Conservation (phyloP, 2,113 vertebrate genomes). For the Gallinago undulata region DNA sequence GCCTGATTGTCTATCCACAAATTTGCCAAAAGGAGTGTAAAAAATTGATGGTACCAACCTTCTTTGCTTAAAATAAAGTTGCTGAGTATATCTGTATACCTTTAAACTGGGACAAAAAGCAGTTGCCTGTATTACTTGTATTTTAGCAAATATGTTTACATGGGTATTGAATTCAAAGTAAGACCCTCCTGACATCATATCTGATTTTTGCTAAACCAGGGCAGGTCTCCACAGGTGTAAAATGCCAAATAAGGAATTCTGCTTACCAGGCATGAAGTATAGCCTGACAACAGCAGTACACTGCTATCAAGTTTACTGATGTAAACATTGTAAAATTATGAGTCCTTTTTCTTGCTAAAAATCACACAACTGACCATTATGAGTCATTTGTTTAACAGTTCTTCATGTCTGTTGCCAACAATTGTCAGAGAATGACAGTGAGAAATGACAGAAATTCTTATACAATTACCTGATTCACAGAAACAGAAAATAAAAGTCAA, state of each 20-base stretch:
- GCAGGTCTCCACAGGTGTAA: not conserved
- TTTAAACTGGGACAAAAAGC: not conserved
- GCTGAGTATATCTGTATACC: not conserved
- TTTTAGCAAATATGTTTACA: not conserved
- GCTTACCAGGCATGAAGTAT: not conserved
- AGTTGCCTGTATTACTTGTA: not conserved
- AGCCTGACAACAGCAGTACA: fast-evolving
- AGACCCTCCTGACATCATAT: not conserved
- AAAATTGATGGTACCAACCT: not conserved
- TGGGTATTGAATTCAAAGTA: not conserved
- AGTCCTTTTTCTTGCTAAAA: not conserved
- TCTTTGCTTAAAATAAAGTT: not conserved
- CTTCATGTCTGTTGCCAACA: not conserved
- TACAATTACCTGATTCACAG: not conserved
- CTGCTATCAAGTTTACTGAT: not conserved
- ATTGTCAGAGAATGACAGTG: not conserved
- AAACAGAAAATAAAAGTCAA: not conserved
- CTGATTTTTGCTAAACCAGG: not conserved
- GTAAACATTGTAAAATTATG: not conserved
- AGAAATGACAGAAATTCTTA: not conserved
- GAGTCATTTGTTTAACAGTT: not conserved
- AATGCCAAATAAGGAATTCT: not conserved
- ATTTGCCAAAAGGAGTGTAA: not conserved
- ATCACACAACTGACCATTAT: not conserved
- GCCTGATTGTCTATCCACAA: not conserved